Conservation (phyloP, 2,113 vertebrate species). For the Pogona vitticeps region DNA sequence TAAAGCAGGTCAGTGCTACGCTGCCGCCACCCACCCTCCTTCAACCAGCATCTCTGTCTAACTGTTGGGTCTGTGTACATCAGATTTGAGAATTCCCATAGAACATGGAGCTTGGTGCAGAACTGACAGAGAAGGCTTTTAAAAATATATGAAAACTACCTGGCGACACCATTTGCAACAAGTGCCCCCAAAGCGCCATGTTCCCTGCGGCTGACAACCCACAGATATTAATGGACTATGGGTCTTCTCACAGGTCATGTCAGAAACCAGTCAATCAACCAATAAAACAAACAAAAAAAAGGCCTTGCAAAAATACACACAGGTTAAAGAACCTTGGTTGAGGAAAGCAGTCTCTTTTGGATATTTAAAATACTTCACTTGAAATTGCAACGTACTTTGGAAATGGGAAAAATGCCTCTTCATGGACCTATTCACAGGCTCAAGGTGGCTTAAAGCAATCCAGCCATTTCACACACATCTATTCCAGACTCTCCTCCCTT, state of each 20-base stretch:
- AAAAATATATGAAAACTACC: background rate
- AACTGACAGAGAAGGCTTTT: background rate
- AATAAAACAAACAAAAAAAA: background rate
- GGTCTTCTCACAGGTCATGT: conserved; percentile 38
- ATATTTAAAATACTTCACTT: conserved; percentile 2
- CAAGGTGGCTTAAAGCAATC: conserved; percentile 80
- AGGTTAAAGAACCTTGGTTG: conserved; percentile 51
- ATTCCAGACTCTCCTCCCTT: conserved; percentile 49
- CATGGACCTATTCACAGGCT: conserved; percentile 78
- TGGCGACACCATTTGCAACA: background rate
- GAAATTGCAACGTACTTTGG: conserved; percentile 42
- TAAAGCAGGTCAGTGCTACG: background rate
- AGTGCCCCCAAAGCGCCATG: background rate
- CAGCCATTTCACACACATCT: conserved; percentile 56
- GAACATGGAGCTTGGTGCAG: background rate
- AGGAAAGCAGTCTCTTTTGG: conserved; percentile 55
- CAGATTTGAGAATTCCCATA: background rate
- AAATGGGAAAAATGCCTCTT: conserved; percentile 53
- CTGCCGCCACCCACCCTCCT: background rate
- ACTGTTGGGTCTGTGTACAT: background rate
- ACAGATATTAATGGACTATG: background rate
- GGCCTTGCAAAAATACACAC: conserved; percentile 45
- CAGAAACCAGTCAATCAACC: background rate
- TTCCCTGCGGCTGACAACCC: background rate
- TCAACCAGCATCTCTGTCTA: background rate